A percentile compares a stretch with the other conserved stretches of the same genome.
Conservation (phyloP, 2,888 invertebrate genomes). For the Sicus ferrugineus region DNA sequence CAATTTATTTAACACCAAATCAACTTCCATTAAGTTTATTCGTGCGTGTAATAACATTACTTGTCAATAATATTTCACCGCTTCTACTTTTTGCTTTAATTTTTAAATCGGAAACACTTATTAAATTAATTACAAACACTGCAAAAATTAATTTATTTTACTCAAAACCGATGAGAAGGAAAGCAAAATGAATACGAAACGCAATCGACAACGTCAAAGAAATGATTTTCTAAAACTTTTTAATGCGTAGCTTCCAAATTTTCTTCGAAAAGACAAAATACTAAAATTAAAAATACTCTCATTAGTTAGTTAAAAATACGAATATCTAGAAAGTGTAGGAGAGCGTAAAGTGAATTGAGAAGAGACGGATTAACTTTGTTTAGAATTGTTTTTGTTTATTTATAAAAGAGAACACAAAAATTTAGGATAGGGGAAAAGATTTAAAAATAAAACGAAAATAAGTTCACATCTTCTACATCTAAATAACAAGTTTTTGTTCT, state of each 20-base stretch:
- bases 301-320: neutral
- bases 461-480: no score
- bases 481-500: no score
- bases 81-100: no score
- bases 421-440: no score
- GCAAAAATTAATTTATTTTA: neutral
- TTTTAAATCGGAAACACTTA: no score
- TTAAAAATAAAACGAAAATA: no score
- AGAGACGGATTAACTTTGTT: neutral
- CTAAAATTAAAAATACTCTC: slow-evolving; percentile 15
- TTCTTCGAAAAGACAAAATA: neutral
- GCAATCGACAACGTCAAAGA: slow-evolving; percentile 19
- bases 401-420: no score
- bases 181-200: slow-evolving; percentile 23
- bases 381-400: no score
- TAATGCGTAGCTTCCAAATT: neutral
- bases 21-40: neutral
- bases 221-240: slow-evolving; percentile 20
- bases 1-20: neutral
- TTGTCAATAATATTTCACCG: no score
- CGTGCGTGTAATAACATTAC: neutral
- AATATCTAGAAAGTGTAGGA: neutral
- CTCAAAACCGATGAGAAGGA: slow-evolving; percentile 6
- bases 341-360: neutral
- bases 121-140: no score